These are phyloP conservation scores for Megastigmus dorsalis DNA, from an alignment of 2,888 invertebrate genomes.

Conservation along the genomic window DNA sequence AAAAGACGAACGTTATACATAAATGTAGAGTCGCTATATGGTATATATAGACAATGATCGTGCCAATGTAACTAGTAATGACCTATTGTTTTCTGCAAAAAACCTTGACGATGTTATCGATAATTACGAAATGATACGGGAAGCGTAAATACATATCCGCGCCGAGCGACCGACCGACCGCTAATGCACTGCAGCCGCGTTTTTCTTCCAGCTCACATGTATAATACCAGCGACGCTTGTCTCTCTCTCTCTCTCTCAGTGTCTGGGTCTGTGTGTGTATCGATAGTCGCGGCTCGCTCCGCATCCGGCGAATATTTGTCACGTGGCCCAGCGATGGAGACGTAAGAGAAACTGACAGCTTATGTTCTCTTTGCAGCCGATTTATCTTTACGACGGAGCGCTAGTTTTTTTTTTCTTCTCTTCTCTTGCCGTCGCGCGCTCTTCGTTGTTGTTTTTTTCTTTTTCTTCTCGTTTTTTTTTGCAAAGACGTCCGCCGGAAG, in stretches of 20 bases:
- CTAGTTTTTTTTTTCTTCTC: background rate
- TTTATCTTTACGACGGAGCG: constrained; percentile 44
- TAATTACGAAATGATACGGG: constrained; percentile 74
- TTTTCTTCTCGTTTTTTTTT: constrained; percentile 1
- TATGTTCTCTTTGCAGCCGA: constrained; percentile 25
- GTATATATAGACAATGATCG: constrained; percentile 43
- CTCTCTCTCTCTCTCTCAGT: too few relatives aligned
- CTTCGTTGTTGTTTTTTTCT: background rate
- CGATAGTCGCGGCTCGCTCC: constrained; percentile 66
- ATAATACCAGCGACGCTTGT: too few relatives aligned
- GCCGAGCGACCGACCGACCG: constrained; percentile 56
- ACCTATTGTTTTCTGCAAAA: constrained; percentile 73
- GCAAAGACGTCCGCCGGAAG: constrained; percentile 39
- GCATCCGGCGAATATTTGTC: constrained; percentile 69
- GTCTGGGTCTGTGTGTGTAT: constrained; percentile 65
- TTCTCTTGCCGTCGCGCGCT: too few relatives aligned
- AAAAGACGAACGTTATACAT: too few relatives aligned
- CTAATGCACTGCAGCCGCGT: constrained; percentile 65
- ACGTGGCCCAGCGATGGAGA: constrained; percentile 56
- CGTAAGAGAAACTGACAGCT: constrained; percentile 39
- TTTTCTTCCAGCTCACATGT: too few relatives aligned
- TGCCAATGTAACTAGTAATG: constrained; percentile 66
- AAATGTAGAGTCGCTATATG: background rate
- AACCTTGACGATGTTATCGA: constrained; percentile 74
- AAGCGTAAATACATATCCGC: constrained; percentile 72